phyloP scores from a whole-genome alignment of 1,140 invertebrate genomes.

The Caenorhabditis latens region DNA sequence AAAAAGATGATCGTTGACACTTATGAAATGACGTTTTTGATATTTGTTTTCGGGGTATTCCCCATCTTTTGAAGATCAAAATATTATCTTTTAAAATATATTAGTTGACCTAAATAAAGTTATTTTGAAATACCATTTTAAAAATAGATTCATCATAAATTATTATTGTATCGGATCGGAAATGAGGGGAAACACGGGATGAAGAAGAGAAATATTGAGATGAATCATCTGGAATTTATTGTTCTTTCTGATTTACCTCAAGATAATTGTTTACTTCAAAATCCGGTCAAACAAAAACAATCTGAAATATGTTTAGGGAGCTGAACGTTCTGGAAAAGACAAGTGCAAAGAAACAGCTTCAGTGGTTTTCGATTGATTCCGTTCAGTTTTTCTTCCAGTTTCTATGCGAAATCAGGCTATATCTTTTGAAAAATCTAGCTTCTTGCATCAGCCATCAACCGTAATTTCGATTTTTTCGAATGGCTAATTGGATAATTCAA shows the following conservation, averaged over 20 bases:
- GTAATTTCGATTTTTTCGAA: neutral
- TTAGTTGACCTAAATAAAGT: conserved; percentile 7
- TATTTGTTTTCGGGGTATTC: neutral
- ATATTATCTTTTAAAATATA: neutral
- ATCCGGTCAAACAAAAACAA: too few relatives aligned
- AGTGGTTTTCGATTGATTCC: too few relatives aligned
- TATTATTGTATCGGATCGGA: too few relatives aligned
- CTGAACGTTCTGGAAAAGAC: too few relatives aligned
- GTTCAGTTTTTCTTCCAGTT: too few relatives aligned
- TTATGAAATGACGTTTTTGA: neutral
- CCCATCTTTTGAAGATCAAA: neutral
- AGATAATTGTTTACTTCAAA: neutral
- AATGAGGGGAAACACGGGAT: too few relatives aligned
- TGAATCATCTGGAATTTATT: neutral
- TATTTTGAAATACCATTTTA: neutral
- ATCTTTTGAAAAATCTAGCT: neutral
- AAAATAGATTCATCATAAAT: neutral
- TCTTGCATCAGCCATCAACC: neutral
- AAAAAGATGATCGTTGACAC: neutral
- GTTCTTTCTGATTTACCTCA: neutral
- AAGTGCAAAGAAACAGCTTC: too few relatives aligned
- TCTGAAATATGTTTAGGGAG: too few relatives aligned
- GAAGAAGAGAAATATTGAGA: too few relatives aligned
- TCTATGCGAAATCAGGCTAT: neutral
- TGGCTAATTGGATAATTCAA: conserved; percentile 10